Evolutionary conservation across 2,797 vertebrate species (phyloP).

Genomic region (Pangasius macronema): DNA sequence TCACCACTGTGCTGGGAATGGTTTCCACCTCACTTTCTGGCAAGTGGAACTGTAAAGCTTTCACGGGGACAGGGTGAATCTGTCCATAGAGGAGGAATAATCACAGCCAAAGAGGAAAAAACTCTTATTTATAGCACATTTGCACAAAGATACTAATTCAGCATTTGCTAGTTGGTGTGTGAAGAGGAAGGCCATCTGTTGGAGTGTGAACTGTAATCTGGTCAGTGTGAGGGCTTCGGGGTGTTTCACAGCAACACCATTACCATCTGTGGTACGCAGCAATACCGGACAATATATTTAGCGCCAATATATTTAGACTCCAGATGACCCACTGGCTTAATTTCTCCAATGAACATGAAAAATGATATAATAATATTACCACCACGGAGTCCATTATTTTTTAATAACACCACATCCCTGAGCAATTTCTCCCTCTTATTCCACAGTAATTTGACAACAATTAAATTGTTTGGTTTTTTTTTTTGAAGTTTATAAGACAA

Average conservation of each 20-base stretch:
- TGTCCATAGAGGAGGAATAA: not conserved
- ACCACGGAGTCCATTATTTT: not conserved
- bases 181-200: conserved; percentile 21
- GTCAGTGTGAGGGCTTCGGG: conserved; percentile 7
- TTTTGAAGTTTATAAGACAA: too few relatives aligned
- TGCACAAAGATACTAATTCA: not conserved
- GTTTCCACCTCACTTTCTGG: not conserved
- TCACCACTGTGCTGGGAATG: not conserved
- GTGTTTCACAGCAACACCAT: conserved; percentile 13
- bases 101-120: not conserved
- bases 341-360: not conserved
- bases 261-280: conserved; percentile 1
- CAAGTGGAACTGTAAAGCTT: not conserved
- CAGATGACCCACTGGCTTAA: conserved; percentile 13
- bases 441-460: not conserved
- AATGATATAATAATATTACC: not conserved
- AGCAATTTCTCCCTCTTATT: not conserved
- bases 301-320: not conserved
- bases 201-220: conserved; percentile 18
- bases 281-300: not conserved
- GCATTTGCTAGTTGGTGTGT: not conserved
- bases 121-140: not conserved
- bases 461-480: not conserved
- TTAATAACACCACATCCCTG: not conserved
- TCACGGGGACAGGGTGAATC: not conserved